These are phyloP conservation scores for Drosophila nasuta DNA, from an alignment of 1,140 invertebrate species.

Conservation along the genomic window DNA sequence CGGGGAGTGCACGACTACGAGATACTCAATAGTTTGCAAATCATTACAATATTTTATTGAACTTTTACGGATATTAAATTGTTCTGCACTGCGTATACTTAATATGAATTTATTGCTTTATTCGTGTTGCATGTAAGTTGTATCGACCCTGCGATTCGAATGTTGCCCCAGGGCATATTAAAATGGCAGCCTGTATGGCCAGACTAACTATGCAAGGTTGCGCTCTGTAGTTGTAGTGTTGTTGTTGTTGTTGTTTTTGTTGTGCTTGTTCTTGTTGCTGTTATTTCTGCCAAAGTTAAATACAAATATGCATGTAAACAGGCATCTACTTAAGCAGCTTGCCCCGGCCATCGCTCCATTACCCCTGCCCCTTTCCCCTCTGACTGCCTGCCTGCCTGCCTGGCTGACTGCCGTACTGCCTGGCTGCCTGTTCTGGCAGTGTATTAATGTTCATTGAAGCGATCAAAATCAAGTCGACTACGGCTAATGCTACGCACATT, in stretches of 20 bases:
- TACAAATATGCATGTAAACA: conserved; percentile 81
- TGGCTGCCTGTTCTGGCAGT: conserved; percentile 31
- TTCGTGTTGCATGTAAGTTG: neutral
- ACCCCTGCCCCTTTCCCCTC: conserved; percentile 10
- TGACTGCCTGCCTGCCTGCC: neutral
- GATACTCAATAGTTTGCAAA: conserved; percentile 11
- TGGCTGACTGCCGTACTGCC: neutral
- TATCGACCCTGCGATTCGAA: neutral
- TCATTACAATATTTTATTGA: too few species aligned
- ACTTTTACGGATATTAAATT: neutral
- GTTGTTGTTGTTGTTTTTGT: conserved; percentile 15
- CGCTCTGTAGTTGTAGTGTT: conserved; percentile 15
- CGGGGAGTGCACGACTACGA: neutral
- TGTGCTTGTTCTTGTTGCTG: conserved; percentile 24
- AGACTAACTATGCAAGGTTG: conserved; percentile 40
- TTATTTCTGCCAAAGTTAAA: conserved; percentile 63
- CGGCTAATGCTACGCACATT: conserved; percentile 82
- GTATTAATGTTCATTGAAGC: conserved; percentile 83
- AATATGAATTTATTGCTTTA: neutral
- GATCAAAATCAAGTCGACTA: conserved; percentile 83
- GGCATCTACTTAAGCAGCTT: conserved; percentile 73
- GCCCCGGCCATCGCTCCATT: conserved; percentile 29
- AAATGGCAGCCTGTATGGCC: conserved; percentile 5
- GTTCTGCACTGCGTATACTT: neutral
- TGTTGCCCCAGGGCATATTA: conserved; percentile 19